Evolutionary conservation across 1,140 invertebrate species (phyloP), one percentile per base, ranked within the genome.

Genomic region (Anastrepha obliqua): DNA sequence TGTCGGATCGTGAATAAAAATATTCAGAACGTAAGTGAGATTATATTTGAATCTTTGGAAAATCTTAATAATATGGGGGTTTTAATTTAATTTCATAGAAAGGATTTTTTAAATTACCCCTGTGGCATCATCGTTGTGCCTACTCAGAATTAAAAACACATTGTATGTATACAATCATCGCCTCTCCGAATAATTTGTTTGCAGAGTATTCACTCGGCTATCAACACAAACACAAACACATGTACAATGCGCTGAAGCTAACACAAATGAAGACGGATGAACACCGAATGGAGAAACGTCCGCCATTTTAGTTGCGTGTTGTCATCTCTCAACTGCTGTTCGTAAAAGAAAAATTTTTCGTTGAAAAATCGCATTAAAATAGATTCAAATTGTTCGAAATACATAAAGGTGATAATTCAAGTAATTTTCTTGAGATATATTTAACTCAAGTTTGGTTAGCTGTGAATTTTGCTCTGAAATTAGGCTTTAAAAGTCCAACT

Each of bases 341-440:
- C 87, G 87, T 87, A 89, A 65, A 87, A 89, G 89, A 90, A 89
- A 90, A 91, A 90, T 89, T 90, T 89, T 89, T 87, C 90, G 85
- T 88, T 88, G 87, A 42, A 60, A 90, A 90, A 86, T 42, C n/a
- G 11, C 29, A 86, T 90, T 91, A 91, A 90, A 87, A 88, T 67
- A 89, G 90, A 90, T 70, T 51, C 39, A 7, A 44, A 15, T 39
- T 42, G 47, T 42, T 70, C 11, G 17, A 87, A 87, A 87, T 70
- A 87, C 47, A 20, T 55, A 87, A 67, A 87, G 47, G 86, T 87
- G 86, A 65, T 70, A 7, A 59, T 42, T 44, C 9, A 55, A 60
- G 42, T 42, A 62, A 11, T 58, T 60, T 42, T 29, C 29, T 13
- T 42, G 8, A 86, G 11, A 17, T 29, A 44, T n/a, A 62, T 39